phyloP scores from a whole-genome alignment of 1,140 invertebrate genomes.

The Brachionus asplanchnoidis region DNA sequence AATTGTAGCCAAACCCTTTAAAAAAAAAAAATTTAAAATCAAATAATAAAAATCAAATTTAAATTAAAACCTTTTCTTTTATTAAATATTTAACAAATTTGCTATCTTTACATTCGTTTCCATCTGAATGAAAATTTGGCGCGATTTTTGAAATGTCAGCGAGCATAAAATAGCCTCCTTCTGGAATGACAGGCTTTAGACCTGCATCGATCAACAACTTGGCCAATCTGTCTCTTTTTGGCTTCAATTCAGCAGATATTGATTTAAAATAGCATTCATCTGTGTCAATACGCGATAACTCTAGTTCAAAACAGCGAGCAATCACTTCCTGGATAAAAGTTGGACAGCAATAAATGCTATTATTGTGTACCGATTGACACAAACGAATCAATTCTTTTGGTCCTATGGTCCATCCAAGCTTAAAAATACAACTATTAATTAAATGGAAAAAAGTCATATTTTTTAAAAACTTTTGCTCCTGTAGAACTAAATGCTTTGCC shows the following conservation, averaged over 20 bases:
- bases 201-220: constrained; percentile 72
- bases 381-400: constrained; percentile 63
- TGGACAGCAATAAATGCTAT: constrained; percentile 80
- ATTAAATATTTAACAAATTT: constrained; percentile 43
- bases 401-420: constrained; percentile 84
- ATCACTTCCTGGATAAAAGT: constrained; percentile 85
- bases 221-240: constrained; percentile 77
- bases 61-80: constrained; percentile 46
- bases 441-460: background rate
- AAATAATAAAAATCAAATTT: constrained; percentile 52
- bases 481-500: constrained; percentile 97
- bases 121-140: background rate
- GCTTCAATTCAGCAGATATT: constrained; percentile 68
- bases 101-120: constrained; percentile 19
- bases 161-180: constrained; percentile 93
- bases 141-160: constrained; percentile 70
- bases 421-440: constrained; percentile 49
- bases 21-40: constrained; percentile 90
- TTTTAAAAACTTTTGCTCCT: constrained; percentile 68
- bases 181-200: constrained; percentile 83
- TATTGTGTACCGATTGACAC: constrained; percentile 83
- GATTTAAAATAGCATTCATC: constrained; percentile 77
- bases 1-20: constrained; percentile 83
- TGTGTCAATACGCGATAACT: constrained; percentile 66
- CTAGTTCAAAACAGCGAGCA: constrained; percentile 79